Evolutionary conservation across 2,888 invertebrate genomes (phyloP).

Genomic region (Leptogaster cylindrica): DNA sequence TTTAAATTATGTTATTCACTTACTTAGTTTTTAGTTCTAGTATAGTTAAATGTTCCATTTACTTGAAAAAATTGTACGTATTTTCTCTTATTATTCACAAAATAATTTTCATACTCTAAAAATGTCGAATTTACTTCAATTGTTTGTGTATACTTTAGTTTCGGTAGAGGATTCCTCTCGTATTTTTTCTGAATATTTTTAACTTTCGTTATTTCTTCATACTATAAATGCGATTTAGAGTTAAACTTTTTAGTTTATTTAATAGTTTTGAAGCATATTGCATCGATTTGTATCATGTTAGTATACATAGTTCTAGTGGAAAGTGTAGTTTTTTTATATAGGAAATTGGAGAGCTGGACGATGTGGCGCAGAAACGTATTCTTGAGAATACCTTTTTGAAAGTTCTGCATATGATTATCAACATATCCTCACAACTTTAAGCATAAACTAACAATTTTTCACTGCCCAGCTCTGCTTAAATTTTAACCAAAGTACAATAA

Average conservation of each 20-base stretch:
- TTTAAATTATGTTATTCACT: slow-evolving; percentile 4
- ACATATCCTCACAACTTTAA: too few relatives aligned
- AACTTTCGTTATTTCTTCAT: slow-evolving; percentile 20
- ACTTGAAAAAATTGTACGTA: slow-evolving; percentile 39
- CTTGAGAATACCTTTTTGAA: too few relatives aligned
- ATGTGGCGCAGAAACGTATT: too few relatives aligned
- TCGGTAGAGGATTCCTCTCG: not conserved
- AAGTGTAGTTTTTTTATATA: slow-evolving; percentile 1
- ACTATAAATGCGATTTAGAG: slow-evolving; percentile 12
- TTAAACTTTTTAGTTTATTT: slow-evolving; percentile 18
- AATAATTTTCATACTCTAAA: slow-evolving; percentile 20
- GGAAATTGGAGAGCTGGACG: too few relatives aligned
- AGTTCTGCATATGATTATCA: too few relatives aligned
- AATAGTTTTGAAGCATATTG: slow-evolving; percentile 21
- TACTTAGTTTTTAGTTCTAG: slow-evolving; percentile 12
- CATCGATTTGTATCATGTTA: slow-evolving; percentile 29
- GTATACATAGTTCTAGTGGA: slow-evolving; percentile 24
- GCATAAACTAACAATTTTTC: too few relatives aligned
- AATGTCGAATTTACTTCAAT: too few relatives aligned
- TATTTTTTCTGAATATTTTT: slow-evolving; percentile 19
- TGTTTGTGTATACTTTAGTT: slow-evolving; percentile 33
- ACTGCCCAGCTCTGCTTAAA: too few relatives aligned
- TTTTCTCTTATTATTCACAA: slow-evolving; percentile 31
- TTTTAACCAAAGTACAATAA: too few relatives aligned
- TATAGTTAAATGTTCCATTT: not conserved